A percentile compares a stretch with the other conserved stretches of the same genome.
Evolutionary conservation across 23 tunicate species (phyloP).

Genomic region (Corella eumyota): DNA sequence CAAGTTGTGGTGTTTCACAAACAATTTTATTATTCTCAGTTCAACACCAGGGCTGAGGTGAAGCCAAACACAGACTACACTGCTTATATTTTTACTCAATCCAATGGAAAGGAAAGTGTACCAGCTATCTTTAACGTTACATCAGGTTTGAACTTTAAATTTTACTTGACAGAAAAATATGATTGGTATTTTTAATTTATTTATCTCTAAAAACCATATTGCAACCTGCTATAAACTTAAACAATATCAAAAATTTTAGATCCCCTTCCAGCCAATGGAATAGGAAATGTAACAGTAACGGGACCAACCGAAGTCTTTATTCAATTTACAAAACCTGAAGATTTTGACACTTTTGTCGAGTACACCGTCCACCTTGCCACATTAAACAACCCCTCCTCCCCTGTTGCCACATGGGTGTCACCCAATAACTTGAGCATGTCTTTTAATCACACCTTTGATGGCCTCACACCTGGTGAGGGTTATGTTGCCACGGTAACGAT

Average conservation of each 20-base stretch:
- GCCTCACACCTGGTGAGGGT: constrained; percentile 18
- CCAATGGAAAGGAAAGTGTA: constrained; percentile 16
- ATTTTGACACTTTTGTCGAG: background rate
- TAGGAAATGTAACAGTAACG: constrained; percentile 24
- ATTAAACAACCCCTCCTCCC: background rate
- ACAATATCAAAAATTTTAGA: constrained; percentile 3
- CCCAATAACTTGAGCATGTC: background rate
- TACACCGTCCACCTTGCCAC: constrained; percentile 6
- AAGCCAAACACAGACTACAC: constrained; percentile 2
- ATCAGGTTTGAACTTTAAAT: constrained; percentile 14
- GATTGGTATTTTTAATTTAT: background rate
- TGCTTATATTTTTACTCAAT: constrained; percentile 12
- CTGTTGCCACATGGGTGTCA: background rate
- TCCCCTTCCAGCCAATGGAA: constrained; percentile 9
- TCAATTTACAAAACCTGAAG: background rate
- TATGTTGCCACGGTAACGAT: constrained; percentile 9
- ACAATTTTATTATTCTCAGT: constrained; percentile 8
- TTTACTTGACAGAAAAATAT: background rate
- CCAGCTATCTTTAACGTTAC: constrained; percentile 7
- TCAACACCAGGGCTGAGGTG: background rate
- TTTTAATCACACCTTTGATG: constrained; percentile 15
- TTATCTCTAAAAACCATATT: background rate
- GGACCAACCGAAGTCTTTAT: constrained; percentile 16
- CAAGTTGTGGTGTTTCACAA: background rate
- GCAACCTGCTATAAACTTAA: background rate